A percentile compares a stretch with the other conserved stretches of the same genome.
Conservation (phyloP, 2,797 vertebrate species). For the Parauchenoglanis ngamensis region DNA sequence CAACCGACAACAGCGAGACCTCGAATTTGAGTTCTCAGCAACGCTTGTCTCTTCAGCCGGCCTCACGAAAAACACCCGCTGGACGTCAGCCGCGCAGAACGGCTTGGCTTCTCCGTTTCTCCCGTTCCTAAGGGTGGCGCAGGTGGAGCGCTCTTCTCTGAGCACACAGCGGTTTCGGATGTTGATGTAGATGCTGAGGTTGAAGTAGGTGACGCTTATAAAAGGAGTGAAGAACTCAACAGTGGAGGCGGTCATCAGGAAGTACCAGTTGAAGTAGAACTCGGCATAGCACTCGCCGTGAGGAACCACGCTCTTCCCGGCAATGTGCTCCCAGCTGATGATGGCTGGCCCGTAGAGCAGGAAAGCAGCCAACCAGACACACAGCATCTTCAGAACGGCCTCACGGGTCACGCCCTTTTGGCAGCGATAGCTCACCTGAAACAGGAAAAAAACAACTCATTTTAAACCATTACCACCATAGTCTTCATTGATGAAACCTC, state of each 20-base stretch:
- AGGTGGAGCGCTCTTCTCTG: slow-evolving; percentile 60
- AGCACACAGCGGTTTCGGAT: slow-evolving; percentile 70
- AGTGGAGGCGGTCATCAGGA: slow-evolving; percentile 77
- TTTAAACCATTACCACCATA: not conserved
- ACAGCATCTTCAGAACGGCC: slow-evolving; percentile 71
- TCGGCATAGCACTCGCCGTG: slow-evolving; percentile 74
- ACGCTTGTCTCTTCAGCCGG: slow-evolving; percentile 43
- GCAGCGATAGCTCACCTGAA: slow-evolving; percentile 75
- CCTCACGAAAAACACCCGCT: slow-evolving; percentile 69
- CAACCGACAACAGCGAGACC: slow-evolving; percentile 53
- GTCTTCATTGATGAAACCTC: not conserved
- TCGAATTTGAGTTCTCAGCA: slow-evolving; percentile 4
- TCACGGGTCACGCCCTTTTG: slow-evolving; percentile 74
- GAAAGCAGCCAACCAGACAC: slow-evolving; percentile 76
- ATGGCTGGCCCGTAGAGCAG: slow-evolving; percentile 77
- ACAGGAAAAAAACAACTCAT: not conserved
- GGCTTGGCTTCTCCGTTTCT: slow-evolving; percentile 65
- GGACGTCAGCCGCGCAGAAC: slow-evolving; percentile 57
- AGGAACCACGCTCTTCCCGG: slow-evolving; percentile 70
- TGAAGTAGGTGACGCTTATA: slow-evolving; percentile 76
- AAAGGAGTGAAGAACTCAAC: slow-evolving; percentile 80
- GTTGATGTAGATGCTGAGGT: slow-evolving; percentile 78
- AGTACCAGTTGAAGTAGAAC: slow-evolving; percentile 81
- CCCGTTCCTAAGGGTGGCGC: slow-evolving; percentile 59
- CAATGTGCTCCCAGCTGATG: slow-evolving; percentile 75